phyloP scores from a whole-genome alignment of 2,113 vertebrate genomes.

The Dermatemys mawii region DNA sequence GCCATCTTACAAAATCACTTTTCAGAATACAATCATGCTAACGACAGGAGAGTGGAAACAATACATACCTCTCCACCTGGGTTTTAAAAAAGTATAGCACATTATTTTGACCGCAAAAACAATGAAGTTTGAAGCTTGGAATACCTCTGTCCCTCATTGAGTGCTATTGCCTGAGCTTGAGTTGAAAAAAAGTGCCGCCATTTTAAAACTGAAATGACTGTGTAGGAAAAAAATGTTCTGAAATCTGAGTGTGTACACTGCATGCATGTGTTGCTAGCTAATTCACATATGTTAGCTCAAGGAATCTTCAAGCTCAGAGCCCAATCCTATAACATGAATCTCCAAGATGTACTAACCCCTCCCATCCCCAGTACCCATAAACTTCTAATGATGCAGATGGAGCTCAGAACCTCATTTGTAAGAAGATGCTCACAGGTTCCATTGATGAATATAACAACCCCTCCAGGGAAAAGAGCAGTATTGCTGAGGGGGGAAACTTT shows the following conservation, averaged over 20 bases:
- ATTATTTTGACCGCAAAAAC: constrained; percentile 45
- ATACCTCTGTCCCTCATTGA: constrained; percentile 19
- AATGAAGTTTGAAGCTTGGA: constrained; percentile 36
- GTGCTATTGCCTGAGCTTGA: neutral
- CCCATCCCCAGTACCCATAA: too few species aligned
- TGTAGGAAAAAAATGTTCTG: constrained; percentile 5
- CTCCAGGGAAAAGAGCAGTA: neutral
- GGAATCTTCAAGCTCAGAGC: too few species aligned
- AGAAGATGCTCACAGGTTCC: neutral
- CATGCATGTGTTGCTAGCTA: neutral
- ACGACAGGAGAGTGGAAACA: neutral
- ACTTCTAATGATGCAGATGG: too few species aligned
- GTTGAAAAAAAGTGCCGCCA: neutral
- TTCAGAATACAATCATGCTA: neutral
- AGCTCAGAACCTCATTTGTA: neutral
- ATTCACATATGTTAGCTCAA: neutral
- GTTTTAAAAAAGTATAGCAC: neutral
- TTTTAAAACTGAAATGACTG: neutral
- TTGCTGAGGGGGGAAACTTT: accelerated
- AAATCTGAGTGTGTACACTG: neutral
- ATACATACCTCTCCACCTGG: neutral
- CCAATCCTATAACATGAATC: too few species aligned
- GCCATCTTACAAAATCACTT: neutral
- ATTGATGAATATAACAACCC: neutral
- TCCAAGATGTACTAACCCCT: too few species aligned